Percentiles rank a stretch among this genome's conserved stretches.
These are phyloP conservation scores for Triplophysa rosa DNA, from an alignment of 2,113 vertebrate species.

Conservation along the genomic window DNA sequence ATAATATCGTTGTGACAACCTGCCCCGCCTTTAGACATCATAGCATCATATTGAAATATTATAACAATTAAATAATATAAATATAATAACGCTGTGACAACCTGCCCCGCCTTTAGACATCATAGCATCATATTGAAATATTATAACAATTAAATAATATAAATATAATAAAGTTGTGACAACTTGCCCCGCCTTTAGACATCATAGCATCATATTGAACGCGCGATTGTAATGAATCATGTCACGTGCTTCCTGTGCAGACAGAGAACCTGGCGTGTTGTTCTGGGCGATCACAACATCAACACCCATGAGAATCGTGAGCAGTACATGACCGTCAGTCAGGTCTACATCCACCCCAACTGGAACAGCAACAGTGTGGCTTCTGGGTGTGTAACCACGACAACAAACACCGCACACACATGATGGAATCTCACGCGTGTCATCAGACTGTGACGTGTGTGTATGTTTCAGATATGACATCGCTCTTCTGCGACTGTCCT, in stretches of 20 bases:
- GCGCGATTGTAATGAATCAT: neutral
- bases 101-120: neutral
- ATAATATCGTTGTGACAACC: no score
- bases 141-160: no score
- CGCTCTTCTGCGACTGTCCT: slow-evolving; percentile 79
- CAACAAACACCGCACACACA: no score
- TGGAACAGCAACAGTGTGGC: slow-evolving; percentile 78
- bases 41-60: neutral
- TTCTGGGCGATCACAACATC: slow-evolving; percentile 85
- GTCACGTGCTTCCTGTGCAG: slow-evolving; percentile 56
- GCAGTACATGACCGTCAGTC: slow-evolving; percentile 77
- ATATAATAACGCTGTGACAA: no score
- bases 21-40: no score
- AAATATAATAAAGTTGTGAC: no score
- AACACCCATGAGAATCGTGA: slow-evolving; percentile 72
- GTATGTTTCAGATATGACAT: slow-evolving; percentile 80
- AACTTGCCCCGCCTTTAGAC: no score
- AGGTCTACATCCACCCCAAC: slow-evolving; percentile 70
- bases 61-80: no score
- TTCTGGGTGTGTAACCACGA: slow-evolving; percentile 79
- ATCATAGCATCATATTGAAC: neutral
- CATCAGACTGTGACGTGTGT: neutral
- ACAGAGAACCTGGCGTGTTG: slow-evolving; percentile 76
- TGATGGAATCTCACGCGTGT: no score
- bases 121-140: neutral